phyloP scores from a whole-genome alignment of 2,888 invertebrate species.

The Deilephila porcellus region DNA sequence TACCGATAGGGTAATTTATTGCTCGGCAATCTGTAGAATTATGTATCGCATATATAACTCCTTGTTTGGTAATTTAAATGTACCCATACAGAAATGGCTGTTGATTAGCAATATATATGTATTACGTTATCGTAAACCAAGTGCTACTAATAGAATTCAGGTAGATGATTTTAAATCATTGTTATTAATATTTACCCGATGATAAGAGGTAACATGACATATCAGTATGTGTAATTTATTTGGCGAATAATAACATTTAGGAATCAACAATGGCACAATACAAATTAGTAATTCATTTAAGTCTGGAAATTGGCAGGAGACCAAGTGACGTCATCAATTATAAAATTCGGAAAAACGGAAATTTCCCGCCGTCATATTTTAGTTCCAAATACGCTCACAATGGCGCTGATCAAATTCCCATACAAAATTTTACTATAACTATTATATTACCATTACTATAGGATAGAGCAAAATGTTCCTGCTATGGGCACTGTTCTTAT shows the following conservation, averaged over 20 bases:
- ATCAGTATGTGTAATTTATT: slow-evolving; percentile 17
- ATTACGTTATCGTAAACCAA: no score
- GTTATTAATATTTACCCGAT: slow-evolving; percentile 1
- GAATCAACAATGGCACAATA: neutral
- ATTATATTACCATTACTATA: no score
- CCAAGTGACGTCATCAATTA: no score
- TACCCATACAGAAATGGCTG: neutral
- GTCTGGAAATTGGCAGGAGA: neutral
- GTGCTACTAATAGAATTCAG: neutral
- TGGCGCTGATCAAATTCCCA: no score
- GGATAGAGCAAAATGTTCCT: no score
- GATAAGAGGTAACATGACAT: slow-evolving; percentile 8
- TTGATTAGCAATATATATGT: neutral
- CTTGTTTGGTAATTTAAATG: neutral
- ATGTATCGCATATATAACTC: neutral
- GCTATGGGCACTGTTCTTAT: neutral
- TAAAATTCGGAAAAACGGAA: neutral
- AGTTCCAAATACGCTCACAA: no score
- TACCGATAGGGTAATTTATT: neutral
- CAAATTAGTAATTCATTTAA: neutral
- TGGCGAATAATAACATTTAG: slow-evolving; percentile 7
- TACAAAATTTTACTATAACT: no score
- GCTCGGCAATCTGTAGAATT: slow-evolving; percentile 12
- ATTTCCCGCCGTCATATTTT: no score
- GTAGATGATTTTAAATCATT: slow-evolving; percentile 6